Percentiles rank a stretch among this genome's conserved stretches.
phyloP scores from a whole-genome alignment of 2,888 invertebrate genomes.

The Oscheius sp. region DNA sequence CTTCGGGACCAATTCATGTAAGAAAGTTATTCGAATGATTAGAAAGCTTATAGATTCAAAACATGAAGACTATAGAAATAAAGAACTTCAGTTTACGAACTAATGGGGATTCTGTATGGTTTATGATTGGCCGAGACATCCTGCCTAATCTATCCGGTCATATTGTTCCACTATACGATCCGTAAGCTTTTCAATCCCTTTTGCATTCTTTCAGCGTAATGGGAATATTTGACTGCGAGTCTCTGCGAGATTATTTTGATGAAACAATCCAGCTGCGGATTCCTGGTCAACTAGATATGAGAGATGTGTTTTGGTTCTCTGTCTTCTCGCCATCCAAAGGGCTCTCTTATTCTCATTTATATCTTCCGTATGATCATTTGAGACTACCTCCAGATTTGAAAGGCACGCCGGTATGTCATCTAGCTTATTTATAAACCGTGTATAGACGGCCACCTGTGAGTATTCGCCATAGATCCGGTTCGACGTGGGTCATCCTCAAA shows the following conservation, averaged over 20 bases:
- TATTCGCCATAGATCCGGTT: slow-evolving; percentile 1
- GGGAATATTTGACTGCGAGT: slow-evolving; percentile 63
- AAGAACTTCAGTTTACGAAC: slow-evolving; percentile 61
- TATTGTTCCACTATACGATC: slow-evolving; percentile 66
- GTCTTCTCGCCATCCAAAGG: slow-evolving; percentile 65
- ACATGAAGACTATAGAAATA: slow-evolving; percentile 68
- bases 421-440: neutral
- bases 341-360: slow-evolving; percentile 67
- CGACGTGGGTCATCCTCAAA: neutral
- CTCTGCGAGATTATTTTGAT: slow-evolving; percentile 61
- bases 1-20: slow-evolving; percentile 63
- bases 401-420: slow-evolving; percentile 54
- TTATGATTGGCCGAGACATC: slow-evolving; percentile 69
- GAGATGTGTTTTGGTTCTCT: slow-evolving; percentile 56
- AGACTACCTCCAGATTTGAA: slow-evolving; percentile 65
- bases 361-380: slow-evolving; percentile 67
- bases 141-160: slow-evolving; percentile 64
- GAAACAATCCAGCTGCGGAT: slow-evolving; percentile 64
- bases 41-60: slow-evolving; percentile 55
- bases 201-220: slow-evolving; percentile 39
- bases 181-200: slow-evolving; percentile 38
- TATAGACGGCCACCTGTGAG: slow-evolving; percentile 26
- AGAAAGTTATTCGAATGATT: neutral
- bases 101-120: slow-evolving; percentile 67
- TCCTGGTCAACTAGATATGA: slow-evolving; percentile 64